Percentiles rank a stretch among this genome's conserved stretches.
These are phyloP conservation scores for Bradypus variegatus DNA, from an alignment of 2,797 vertebrate species.

Conservation along the genomic window DNA sequence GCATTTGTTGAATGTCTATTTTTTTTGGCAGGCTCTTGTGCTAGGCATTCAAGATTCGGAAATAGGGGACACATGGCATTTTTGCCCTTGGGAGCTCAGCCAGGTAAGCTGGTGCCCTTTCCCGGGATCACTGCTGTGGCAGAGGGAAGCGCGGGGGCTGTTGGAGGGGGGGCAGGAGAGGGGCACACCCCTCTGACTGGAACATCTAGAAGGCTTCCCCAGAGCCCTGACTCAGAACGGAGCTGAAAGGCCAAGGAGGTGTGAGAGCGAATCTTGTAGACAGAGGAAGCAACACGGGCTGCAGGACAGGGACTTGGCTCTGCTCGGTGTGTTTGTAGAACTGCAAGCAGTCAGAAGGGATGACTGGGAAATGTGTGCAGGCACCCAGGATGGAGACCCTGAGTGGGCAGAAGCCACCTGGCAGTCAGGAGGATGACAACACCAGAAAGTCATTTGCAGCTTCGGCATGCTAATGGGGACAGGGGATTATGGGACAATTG, in stretches of 20 bases:
- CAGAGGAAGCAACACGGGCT: neutral
- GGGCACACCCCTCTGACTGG: rapidly evolving
- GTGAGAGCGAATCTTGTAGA: neutral
- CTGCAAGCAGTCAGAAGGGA: no score
- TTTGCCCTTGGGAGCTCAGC: neutral
- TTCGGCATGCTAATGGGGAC: neutral
- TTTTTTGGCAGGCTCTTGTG: neutral
- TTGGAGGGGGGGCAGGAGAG: neutral
- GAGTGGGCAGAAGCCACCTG: neutral
- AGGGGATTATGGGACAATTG: neutral
- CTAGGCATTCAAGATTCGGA: neutral
- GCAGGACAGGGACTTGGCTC: neutral
- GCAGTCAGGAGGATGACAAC: neutral
- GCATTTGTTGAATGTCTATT: neutral
- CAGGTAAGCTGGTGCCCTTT: no score
- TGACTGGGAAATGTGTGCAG: neutral
- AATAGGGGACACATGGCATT: neutral
- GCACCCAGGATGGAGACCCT: neutral
- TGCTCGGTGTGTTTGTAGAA: neutral
- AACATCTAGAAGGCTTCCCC: neutral
- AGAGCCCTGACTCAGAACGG: neutral
- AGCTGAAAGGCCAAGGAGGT: neutral
- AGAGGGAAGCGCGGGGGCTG: neutral
- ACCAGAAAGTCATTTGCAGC: neutral
- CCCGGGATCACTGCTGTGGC: rapidly evolving